Evolutionary conservation across 2,797 vertebrate genomes (phyloP), one percentile per base, ranked within the genome.

Genomic region (Manis crassicaudata): DNA sequence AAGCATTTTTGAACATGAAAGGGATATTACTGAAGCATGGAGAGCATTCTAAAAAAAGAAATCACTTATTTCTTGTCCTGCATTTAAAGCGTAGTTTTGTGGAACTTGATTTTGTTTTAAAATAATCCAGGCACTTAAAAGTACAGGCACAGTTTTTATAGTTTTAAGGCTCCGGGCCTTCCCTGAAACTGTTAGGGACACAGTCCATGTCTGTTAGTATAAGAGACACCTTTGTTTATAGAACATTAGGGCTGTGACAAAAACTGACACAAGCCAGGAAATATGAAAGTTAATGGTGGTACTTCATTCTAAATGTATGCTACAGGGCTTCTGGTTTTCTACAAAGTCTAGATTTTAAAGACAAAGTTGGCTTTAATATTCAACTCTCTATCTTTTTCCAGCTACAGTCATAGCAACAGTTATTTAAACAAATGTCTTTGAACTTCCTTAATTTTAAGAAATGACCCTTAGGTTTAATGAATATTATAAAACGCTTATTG

Each of bases 371-470:
- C 88, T 97, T 96, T 97, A 91, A 94, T 97, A 96, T 67, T 98
- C 96, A 98, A 97, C 92, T 97, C 54, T 87, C 84, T 50, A 92
- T 72, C 94, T 97, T 98, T 95, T 97, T 92, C 97, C 96, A 95
- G 63, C 82, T 91, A 92, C 37, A 96, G 89, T 98, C 97, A 98
- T 50, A 97, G 96, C 96, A 96, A 97, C 70, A 93, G 93, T 96
- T 96, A 94, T 97, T 98, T 97, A 98, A 98, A 98, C 98, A 97
- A 95, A 96, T 81, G 97, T 98, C 97, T 97, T 97, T 92, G 75
- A 96, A 97, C 72, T 97, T 97, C 89, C 91, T 95, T 96, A 91
- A 95, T 86, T 89, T 84, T 60, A 94, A 89, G 81, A 95, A 92
- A 60, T 81, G 92, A 97, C 86, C 86, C 29, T 50, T 43, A 81